Evolutionary conservation across 2,797 vertebrate genomes (phyloP).

Genomic region (Cyprinella venusta): DNA sequence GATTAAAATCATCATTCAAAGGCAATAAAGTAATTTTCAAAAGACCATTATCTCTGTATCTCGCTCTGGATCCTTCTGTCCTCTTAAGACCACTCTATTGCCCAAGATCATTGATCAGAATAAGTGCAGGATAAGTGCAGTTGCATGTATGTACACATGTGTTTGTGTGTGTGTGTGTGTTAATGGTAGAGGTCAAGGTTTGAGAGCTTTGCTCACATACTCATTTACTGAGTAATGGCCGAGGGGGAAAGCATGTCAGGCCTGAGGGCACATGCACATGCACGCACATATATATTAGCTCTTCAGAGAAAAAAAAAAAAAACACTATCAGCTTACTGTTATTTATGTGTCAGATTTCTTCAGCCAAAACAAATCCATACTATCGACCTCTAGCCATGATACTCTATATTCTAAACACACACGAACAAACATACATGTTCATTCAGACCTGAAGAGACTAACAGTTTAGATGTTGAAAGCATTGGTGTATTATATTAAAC

Average conservation of each 20-base stretch:
- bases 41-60: background rate
- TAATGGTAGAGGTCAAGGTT: slow-evolving; percentile 22
- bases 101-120: slow-evolving; percentile 3
- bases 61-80: slow-evolving; percentile 1
- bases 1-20: slow-evolving; percentile 44
- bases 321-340: slow-evolving; percentile 33
- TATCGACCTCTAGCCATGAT: slow-evolving; percentile 36
- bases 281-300: background rate
- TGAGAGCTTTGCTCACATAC: slow-evolving; percentile 27
- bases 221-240: slow-evolving; percentile 26
- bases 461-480: background rate
- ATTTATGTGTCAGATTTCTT: slow-evolving; percentile 46
- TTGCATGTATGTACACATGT: background rate
- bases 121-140: slow-evolving; percentile 16
- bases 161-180: background rate
- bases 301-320: slow-evolving; percentile 16
- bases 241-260: slow-evolving; percentile 9
- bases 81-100: slow-evolving; percentile 1
- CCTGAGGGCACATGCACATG: background rate
- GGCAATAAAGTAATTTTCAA: slow-evolving; percentile 1
- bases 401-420: slow-evolving; percentile 21
- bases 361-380: slow-evolving; percentile 47
- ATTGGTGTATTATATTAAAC: background rate
- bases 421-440: background rate
- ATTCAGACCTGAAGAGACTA: background rate